A percentile compares a stretch with the other conserved stretches of the same genome.
Evolutionary conservation across 2,888 invertebrate genomes (phyloP).

Genomic region (Drosophila stalkeri): DNA sequence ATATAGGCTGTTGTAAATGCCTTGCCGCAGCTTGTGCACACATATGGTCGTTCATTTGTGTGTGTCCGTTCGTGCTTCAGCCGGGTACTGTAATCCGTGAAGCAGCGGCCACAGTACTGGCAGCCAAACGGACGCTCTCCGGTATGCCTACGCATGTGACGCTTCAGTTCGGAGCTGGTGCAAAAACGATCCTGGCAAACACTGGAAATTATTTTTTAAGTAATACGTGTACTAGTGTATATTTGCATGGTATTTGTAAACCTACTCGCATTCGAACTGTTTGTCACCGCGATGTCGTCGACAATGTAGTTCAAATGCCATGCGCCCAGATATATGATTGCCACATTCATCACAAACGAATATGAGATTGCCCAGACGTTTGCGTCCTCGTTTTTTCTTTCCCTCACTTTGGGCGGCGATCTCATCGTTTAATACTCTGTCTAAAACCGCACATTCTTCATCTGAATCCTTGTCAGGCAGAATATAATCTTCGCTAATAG

Average conservation of each 20-base stretch:
- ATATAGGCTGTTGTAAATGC: constrained; percentile 73
- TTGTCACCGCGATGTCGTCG: constrained; percentile 73
- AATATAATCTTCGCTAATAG: constrained; percentile 13
- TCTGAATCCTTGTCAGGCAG: constrained; percentile 40
- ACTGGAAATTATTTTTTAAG: constrained; percentile 23
- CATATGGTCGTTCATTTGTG: constrained; percentile 78
- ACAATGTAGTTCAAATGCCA: constrained; percentile 71
- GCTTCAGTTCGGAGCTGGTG: constrained; percentile 71
- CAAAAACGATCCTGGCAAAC: constrained; percentile 68
- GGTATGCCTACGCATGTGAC: constrained; percentile 68
- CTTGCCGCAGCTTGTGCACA: constrained; percentile 73
- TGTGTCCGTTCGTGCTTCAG: constrained; percentile 74
- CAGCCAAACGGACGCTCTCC: constrained; percentile 74
- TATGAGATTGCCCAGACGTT: constrained; percentile 38
- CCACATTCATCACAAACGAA: constrained; percentile 70
- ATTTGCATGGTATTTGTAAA: neutral
- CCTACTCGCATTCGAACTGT: constrained; percentile 69
- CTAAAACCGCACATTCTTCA: constrained; percentile 44
- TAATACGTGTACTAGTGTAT: neutral
- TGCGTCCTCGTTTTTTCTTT: constrained; percentile 39
- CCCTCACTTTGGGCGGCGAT: constrained; percentile 28
- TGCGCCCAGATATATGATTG: constrained; percentile 66
- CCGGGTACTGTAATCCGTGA: constrained; percentile 71
- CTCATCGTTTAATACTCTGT: constrained; percentile 47
- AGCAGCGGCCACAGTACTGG: constrained; percentile 65